Evolutionary conservation across 2,797 vertebrate genomes (phyloP), one percentile per base, ranked within the genome.

Genomic region (Halcyon badia): DNA sequence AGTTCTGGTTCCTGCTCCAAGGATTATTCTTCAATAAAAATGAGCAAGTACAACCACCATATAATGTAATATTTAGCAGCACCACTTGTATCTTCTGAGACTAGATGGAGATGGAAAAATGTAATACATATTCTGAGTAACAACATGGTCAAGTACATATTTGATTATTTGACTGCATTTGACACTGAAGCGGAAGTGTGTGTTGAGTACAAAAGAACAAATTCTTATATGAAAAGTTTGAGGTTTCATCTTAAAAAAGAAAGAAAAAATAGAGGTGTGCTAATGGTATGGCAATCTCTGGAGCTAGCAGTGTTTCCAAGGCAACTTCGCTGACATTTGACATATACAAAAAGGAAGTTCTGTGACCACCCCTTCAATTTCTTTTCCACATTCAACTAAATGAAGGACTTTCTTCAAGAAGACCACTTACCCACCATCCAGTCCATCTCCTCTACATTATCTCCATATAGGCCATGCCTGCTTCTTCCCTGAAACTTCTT

Each of bases 391-490:
- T 52, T 52, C 8, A 66, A 86, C 49, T 72, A 42, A 42, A 87
- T 30, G 7, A 82, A 72, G 14, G 17, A 31, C 72, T 77, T 94
- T 44, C 33, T 51, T 70, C 26, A 58, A 75, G 30, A 56, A 6
- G 5, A 16, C 7, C 15, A 96, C 98, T 98, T 86, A 99, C 99
- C 99, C 5, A 99, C 96, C 58, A 99, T 98, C 98, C 98, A 98
- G 95, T 99, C 99, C 98, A 99, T 81, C 94, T 99, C 99, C 62
- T 99, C 98, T 30, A 99, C 73, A 1, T 99, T 99, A 97, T 99
- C 99, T n/a, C 99, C 99, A 16, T 99, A 99, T 44, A 97, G 80
- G 21, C 99, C 98, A 49, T 99, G 98, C n/a, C 70, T 97, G 93
- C 99, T 99, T 96, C 97, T 99, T 42, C 99, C 99, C 8, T 91